Evolutionary conservation across 2,113 vertebrate genomes (phyloP).

Genomic region (Loxodonta africana): DNA sequence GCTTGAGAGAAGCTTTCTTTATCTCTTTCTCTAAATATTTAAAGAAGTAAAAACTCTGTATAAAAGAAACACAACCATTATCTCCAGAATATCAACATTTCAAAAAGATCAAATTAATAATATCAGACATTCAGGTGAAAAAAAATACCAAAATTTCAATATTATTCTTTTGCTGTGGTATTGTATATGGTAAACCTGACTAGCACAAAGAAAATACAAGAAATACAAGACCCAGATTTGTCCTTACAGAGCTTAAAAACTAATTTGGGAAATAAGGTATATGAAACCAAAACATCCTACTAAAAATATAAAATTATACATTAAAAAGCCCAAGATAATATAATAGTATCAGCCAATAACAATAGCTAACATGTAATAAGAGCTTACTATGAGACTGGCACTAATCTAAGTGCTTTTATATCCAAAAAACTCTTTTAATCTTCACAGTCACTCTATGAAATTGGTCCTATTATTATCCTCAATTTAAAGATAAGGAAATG

Average conservation of each 20-base stretch:
- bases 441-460: not conserved
- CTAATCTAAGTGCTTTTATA: not conserved
- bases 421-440: not conserved
- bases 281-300: not conserved
- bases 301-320: slow-evolving; percentile 28
- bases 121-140: slow-evolving; percentile 6
- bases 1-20: not conserved
- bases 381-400: not conserved
- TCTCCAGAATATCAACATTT: not conserved
- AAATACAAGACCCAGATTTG: not conserved
- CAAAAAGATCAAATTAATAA: not conserved
- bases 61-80: not conserved
- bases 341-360: not conserved
- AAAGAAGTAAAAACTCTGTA: slow-evolving; percentile 20
- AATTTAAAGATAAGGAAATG: no score
- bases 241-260: slow-evolving; percentile 36
- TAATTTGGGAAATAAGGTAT: slow-evolving; percentile 29
- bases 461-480: not conserved
- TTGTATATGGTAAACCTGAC: not conserved
- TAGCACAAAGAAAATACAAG: slow-evolving; percentile 13
- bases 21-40: not conserved
- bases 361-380: not conserved
- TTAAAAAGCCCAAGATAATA: not conserved
- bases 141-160: not conserved
- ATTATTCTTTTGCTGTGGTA: not conserved